Evolutionary conservation across 2,113 vertebrate species (phyloP), one percentile per base, ranked within the genome.

Genomic region (Lepus timidus): DNA sequence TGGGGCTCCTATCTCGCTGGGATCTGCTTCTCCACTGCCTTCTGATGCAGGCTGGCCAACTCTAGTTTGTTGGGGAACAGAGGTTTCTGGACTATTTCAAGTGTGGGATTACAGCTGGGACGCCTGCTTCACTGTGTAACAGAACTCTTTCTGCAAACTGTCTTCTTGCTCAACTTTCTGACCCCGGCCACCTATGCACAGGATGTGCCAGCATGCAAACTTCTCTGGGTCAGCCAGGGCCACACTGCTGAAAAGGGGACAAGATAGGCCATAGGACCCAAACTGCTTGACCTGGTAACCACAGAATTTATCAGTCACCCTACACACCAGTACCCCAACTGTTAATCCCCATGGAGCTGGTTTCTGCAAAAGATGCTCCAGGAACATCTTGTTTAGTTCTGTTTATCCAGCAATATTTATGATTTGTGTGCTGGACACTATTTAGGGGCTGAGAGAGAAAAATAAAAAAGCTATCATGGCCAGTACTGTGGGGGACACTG

Each of bases 21-120:
- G 68, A 94, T 96, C 96, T 96, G 88, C 89, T 81, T 85, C 93
- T 78, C n/a, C 29, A 68, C 70, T 6, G 16, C 33, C 88, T 92
- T 67, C 83, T 52, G 9, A 71, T 11, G 75, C 90, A 58, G 85
- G 92, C 70, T 58, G 70, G 81, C 93, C 95, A 79, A 88, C 90
- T 84, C 91, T 64, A 33, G 88, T 93, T 78, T 52, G 27, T 2
- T 17, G 55, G 44, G 44, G 52, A 80, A 62, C 44, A 65, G 58
- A 68, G 13, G 3, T 4, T 85, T 62, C 65, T 11, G 52, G 2
- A 64, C 70, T 70, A 68, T 51, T 79, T 14, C 64, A 65, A 27
- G 31, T 2, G 3, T 25, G 11, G 13, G 2, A 58, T 20, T 51
- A 6, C 16, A 2, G 55, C 3, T 13, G 10, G 52, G 29, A 68